Evolutionary conservation across 2,888 invertebrate species (phyloP).

Genomic region (Apocheima hispidaria): DNA sequence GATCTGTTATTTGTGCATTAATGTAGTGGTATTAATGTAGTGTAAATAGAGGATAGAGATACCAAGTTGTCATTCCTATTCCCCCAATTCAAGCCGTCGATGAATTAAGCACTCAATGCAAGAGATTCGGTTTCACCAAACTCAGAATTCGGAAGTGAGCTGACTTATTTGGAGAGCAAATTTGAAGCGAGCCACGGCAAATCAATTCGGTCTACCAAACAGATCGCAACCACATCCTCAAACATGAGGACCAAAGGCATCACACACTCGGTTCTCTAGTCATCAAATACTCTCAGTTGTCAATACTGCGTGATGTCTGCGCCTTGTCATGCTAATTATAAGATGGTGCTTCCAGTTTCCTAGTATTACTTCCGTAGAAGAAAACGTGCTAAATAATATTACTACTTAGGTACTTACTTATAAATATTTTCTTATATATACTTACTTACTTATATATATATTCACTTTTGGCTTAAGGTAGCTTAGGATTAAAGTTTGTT

Average conservation of each 20-base stretch:
- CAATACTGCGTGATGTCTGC: no score
- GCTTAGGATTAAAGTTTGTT: no score
- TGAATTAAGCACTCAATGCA: background rate
- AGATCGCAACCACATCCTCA: conserved; percentile 15
- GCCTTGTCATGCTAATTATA: no score
- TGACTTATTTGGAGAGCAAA: conserved; percentile 28
- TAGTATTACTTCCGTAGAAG: background rate
- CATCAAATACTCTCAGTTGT: conserved; percentile 35
- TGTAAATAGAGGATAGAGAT: no score
- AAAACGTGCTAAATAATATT: no score
- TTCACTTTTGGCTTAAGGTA: no score
- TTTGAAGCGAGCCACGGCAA: conserved; percentile 29
- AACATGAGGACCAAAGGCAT: conserved; percentile 17
- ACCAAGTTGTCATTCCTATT: background rate
- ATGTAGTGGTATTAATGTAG: no score
- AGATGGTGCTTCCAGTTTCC: background rate
- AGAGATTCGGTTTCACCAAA: background rate
- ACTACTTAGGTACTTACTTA: no score
- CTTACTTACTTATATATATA: no score
- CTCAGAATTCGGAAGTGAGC: conserved; percentile 9
- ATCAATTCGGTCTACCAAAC: conserved; percentile 17
- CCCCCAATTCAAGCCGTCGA: background rate
- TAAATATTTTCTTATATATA: no score
- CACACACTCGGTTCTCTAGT: conserved; percentile 12
- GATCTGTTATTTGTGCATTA: no score